phyloP scores from a whole-genome alignment of 1,140 invertebrate genomes.

The Chironomus striatipennis region DNA sequence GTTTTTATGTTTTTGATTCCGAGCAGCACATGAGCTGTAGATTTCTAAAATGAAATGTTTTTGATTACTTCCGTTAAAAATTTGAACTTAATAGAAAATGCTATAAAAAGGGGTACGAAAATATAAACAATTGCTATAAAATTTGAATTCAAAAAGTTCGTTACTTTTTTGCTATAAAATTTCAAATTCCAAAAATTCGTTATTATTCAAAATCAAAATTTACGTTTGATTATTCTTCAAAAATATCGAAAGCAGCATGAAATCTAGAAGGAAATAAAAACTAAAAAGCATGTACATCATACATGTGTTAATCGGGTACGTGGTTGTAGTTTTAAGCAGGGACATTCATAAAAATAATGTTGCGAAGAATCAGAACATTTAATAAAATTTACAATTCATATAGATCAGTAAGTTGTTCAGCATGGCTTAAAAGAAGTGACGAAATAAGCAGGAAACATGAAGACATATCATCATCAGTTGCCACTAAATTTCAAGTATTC shows the following conservation, averaged over 20 bases:
- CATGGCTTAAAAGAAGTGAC: background rate
- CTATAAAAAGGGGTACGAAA: too few species aligned
- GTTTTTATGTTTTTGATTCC: background rate
- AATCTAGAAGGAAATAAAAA: background rate
- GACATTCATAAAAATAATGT: background rate
- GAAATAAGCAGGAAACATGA: background rate
- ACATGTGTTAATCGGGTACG: too few species aligned
- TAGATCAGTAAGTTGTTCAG: background rate
- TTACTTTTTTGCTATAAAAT: background rate
- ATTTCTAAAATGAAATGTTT: too few species aligned
- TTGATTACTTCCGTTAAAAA: too few species aligned
- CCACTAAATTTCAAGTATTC: conserved; percentile 49
- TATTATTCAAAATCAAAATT: too few species aligned
- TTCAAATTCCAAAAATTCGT: background rate
- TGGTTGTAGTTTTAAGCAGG: too few species aligned
- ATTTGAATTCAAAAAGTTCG: too few species aligned
- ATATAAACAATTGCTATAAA: too few species aligned
- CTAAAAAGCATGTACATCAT: background rate
- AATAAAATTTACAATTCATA: background rate
- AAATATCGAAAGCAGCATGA: background rate
- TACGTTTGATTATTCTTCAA: too few species aligned
- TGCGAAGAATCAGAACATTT: conserved; percentile 7
- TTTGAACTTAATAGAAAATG: too few species aligned
- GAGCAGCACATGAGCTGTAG: too few species aligned
- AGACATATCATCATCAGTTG: conserved; percentile 30